A percentile compares a stretch with the other conserved stretches of the same genome.
These are phyloP conservation scores for Cossypha polioptera DNA, from an alignment of 2,797 vertebrate species.

Conservation along the genomic window DNA sequence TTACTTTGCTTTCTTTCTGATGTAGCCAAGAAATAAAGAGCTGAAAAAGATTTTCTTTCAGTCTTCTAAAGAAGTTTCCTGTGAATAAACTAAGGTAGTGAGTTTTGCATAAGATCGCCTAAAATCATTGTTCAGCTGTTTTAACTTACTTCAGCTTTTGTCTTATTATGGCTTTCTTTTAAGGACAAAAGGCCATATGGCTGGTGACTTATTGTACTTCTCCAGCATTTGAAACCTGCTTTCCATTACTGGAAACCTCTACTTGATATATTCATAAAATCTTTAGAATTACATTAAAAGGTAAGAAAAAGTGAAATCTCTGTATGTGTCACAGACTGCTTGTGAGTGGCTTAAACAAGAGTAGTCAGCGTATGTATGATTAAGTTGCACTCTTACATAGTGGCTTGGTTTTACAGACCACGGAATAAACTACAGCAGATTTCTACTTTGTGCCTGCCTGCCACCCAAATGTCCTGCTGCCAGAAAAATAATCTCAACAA, in stretches of 20 bases:
- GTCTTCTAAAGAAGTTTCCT: conserved; percentile 9
- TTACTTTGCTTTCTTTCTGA: conserved; percentile 58
- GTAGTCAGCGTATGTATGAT: background rate
- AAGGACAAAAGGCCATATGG: conserved; percentile 23
- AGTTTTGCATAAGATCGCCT: background rate
- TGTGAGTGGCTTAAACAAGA: background rate
- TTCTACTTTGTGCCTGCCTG: background rate
- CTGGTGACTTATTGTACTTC: background rate
- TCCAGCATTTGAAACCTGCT: background rate
- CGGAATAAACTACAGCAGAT: background rate
- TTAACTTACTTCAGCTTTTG: conserved; percentile 14
- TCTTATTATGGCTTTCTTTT: background rate
- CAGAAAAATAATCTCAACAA: background rate
- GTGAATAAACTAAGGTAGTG: conserved; percentile 40
- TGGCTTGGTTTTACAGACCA: background rate
- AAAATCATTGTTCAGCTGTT: conserved; percentile 1
- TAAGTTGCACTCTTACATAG: background rate
- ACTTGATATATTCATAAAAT: background rate
- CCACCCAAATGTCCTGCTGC: background rate
- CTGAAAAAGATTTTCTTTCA: conserved; percentile 43
- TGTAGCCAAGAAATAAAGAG: conserved; percentile 18
- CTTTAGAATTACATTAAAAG: background rate
- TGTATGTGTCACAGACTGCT: background rate
- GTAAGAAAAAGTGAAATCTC: background rate
- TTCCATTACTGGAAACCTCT: conserved; percentile 7